phyloP scores from a whole-genome alignment of 2,113 vertebrate genomes.

The Triplophysa dalaica region DNA sequence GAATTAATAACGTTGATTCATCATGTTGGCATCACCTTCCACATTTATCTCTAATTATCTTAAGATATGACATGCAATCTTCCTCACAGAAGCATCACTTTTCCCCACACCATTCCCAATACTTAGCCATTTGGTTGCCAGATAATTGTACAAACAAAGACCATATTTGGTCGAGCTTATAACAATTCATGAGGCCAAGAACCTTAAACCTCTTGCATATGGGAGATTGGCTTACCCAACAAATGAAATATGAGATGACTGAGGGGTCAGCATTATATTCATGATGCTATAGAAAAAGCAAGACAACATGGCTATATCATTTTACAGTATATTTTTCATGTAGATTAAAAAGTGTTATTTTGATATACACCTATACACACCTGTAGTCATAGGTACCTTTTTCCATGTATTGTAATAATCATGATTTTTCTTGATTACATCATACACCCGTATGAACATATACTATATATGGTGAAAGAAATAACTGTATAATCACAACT shows the following conservation, averaged over 20 bases:
- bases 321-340: neutral
- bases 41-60: neutral
- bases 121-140: neutral
- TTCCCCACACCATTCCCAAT: neutral
- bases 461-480: neutral
- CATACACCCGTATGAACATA: neutral
- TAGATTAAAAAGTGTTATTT: neutral
- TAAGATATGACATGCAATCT: neutral
- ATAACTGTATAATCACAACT: neutral
- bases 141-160: slow-evolving; percentile 69
- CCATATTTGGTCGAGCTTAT: slow-evolving; percentile 67
- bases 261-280: slow-evolving; percentile 13
- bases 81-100: neutral
- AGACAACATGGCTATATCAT: slow-evolving; percentile 6
- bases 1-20: neutral
- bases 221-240: slow-evolving; percentile 51
- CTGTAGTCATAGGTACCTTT: no score
- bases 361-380: neutral
- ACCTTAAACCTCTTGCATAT: slow-evolving; percentile 56
- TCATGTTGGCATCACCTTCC: neutral
- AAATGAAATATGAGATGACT: slow-evolving; percentile 23
- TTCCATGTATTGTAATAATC: neutral
- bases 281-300: slow-evolving; percentile 37
- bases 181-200: slow-evolving; percentile 61
- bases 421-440: neutral